Percentiles rank a stretch among this genome's conserved stretches.
Conservation (phyloP, 2,797 vertebrate species). For the Enoplosus armatus region DNA sequence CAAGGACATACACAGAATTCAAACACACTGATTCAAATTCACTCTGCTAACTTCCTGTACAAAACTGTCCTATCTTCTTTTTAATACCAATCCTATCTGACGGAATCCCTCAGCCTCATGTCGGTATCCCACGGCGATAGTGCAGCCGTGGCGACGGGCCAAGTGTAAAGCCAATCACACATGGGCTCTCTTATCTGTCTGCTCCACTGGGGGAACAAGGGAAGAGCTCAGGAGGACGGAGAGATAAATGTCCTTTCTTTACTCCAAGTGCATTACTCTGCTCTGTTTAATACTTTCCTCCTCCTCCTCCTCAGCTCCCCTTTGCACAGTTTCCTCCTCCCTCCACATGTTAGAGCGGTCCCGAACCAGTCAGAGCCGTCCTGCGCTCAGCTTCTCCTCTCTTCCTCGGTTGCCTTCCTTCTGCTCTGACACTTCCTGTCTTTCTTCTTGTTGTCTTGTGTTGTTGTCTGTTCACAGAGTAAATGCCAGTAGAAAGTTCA, state of each 20-base stretch:
- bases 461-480: slow-evolving; percentile 40
- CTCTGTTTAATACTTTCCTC: slow-evolving; percentile 63
- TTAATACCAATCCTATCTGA: slow-evolving; percentile 64
- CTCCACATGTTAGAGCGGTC: slow-evolving; percentile 27
- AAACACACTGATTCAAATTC: slow-evolving; percentile 54
- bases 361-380: slow-evolving; percentile 38
- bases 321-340: slow-evolving; percentile 29
- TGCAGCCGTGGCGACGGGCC: slow-evolving; percentile 61
- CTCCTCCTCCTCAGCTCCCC: slow-evolving; percentile 52
- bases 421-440: slow-evolving; percentile 28
- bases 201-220: slow-evolving; percentile 74
- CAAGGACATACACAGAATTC: slow-evolving; percentile 40
- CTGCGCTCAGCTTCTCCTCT: slow-evolving; percentile 20
- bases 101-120: slow-evolving; percentile 63
- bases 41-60: slow-evolving; percentile 44
- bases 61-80: slow-evolving; percentile 63
- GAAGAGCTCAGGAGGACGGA: slow-evolving; percentile 63
- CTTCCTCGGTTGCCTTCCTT: slow-evolving; percentile 36
- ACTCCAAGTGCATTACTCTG: slow-evolving; percentile 64
- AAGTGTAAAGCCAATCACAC: slow-evolving; percentile 76
- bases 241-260: slow-evolving; percentile 75
- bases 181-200: slow-evolving; percentile 71
- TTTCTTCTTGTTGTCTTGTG: slow-evolving; percentile 36
- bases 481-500: slow-evolving; percentile 53
- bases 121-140: slow-evolving; percentile 57